Conservation (phyloP, 2,113 vertebrate genomes). For the Daboia siamensis region DNA sequence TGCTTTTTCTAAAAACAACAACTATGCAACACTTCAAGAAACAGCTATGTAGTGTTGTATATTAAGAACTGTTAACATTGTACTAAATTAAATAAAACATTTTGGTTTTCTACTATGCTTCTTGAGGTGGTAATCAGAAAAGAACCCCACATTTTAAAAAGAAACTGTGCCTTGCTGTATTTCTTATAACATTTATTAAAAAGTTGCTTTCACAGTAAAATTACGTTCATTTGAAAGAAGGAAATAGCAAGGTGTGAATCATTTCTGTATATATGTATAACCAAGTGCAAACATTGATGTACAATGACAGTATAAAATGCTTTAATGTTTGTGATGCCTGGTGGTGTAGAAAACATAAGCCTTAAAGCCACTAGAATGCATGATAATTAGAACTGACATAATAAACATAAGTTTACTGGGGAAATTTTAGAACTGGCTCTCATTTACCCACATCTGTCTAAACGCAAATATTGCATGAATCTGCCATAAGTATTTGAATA, state of each 20-base stretch:
- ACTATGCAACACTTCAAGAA: slow-evolving; percentile 91
- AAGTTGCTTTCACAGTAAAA: slow-evolving; percentile 81
- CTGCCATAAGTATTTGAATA: slow-evolving; percentile 9
- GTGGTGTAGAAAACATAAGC: slow-evolving; percentile 90
- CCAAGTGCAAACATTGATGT: slow-evolving; percentile 82
- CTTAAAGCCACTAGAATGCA: slow-evolving; percentile 93
- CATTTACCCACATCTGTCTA: slow-evolving; percentile 66
- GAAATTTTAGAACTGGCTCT: slow-evolving; percentile 72
- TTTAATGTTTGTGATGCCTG: slow-evolving; percentile 86
- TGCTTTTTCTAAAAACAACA: slow-evolving; percentile 59
- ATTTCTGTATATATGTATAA: slow-evolving; percentile 91
- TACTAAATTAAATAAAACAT: slow-evolving; percentile 73
- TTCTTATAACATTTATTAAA: slow-evolving; percentile 87
- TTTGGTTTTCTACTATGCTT: slow-evolving; percentile 74
- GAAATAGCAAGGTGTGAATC: slow-evolving; percentile 84
- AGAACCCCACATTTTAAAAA: slow-evolving; percentile 70
- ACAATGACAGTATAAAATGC: slow-evolving; percentile 85
- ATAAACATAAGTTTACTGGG: slow-evolving; percentile 90
- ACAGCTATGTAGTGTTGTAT: slow-evolving; percentile 79
- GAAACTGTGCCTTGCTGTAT: slow-evolving; percentile 95
- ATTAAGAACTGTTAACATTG: slow-evolving; percentile 72
- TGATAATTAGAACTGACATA: slow-evolving; percentile 87
- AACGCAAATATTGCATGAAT: slow-evolving; percentile 49
- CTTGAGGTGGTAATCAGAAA: slow-evolving; percentile 75
- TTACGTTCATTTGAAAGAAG: slow-evolving; percentile 72